A percentile compares a stretch with the other conserved stretches of the same genome.
These are phyloP conservation scores for Osmerus eperlanus DNA, from an alignment of 2,113 vertebrate genomes.

Conservation along the genomic window DNA sequence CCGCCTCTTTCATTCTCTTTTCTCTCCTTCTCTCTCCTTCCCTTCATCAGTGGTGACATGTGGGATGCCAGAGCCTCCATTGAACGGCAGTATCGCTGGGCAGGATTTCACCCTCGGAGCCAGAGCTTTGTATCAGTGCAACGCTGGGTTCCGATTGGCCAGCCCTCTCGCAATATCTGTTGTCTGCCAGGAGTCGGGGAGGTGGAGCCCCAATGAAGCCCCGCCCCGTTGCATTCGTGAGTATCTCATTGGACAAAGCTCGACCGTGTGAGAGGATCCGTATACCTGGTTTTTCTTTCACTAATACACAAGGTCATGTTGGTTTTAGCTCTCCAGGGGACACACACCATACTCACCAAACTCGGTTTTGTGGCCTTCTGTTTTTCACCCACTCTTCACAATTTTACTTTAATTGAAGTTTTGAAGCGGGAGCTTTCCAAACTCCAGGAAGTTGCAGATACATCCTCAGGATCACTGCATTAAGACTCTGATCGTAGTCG, in stretches of 20 bases:
- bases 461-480: not conserved
- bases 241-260: constrained; percentile 48
- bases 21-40: not conserved
- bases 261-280: too few relatives aligned
- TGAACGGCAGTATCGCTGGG: constrained; percentile 85
- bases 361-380: too few relatives aligned
- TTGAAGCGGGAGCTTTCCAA: not conserved
- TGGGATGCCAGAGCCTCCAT: constrained; percentile 84
- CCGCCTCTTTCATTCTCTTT: constrained; percentile 2
- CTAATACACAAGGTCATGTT: too few relatives aligned
- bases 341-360: too few relatives aligned
- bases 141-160: constrained; percentile 83
- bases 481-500: not conserved
- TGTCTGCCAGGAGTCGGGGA: constrained; percentile 83
- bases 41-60: constrained; percentile 84
- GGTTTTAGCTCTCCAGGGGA: too few relatives aligned
- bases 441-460: not conserved
- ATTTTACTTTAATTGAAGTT: too few relatives aligned
- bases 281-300: too few relatives aligned
- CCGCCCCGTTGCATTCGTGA: constrained; percentile 86
- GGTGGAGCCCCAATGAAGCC: constrained; percentile 85
- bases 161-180: constrained; percentile 68
- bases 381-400: too few relatives aligned
- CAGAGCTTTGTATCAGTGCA: constrained; percentile 86
- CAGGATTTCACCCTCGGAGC: constrained; percentile 92